phyloP scores from a whole-genome alignment of 2,888 invertebrate species.

The Drosophila acutilabella region DNA sequence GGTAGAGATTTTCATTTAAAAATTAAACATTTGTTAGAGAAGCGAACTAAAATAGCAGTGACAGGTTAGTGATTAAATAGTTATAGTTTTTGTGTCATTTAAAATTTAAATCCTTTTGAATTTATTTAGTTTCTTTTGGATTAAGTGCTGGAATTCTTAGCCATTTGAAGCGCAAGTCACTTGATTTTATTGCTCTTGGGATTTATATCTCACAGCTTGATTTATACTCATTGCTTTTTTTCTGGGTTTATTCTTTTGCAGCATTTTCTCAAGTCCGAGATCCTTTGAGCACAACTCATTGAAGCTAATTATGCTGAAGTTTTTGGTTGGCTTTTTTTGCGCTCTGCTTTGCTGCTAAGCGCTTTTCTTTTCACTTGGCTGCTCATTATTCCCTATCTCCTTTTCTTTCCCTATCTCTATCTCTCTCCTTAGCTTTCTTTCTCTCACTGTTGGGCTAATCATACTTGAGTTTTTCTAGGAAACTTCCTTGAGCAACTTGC shows the following conservation, averaged over 20 bases:
- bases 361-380: constrained; percentile 20
- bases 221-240: neutral
- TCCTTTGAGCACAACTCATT: constrained; percentile 29
- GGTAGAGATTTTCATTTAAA: constrained; percentile 11
- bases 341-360: neutral
- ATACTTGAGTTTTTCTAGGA: constrained; percentile 29
- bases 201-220: constrained; percentile 10
- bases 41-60: too few relatives aligned
- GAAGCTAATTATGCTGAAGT: constrained; percentile 35
- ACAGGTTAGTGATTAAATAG: neutral
- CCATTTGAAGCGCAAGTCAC: neutral
- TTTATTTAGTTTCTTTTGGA: neutral
- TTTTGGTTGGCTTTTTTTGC: constrained; percentile 1
- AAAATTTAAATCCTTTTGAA: neutral
- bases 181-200: constrained; percentile 12
- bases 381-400: neutral
- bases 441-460: constrained; percentile 25
- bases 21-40: neutral
- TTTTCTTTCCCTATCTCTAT: neutral
- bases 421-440: neutral
- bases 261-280: constrained; percentile 6
- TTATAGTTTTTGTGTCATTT: neutral
- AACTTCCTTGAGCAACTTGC: constrained; percentile 29
- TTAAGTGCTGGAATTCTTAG: neutral
- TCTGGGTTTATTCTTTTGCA: neutral